Base-by-base conservation (phyloP, 2,113 vertebrate species). In the Peromyscus polionotus region DNA sequence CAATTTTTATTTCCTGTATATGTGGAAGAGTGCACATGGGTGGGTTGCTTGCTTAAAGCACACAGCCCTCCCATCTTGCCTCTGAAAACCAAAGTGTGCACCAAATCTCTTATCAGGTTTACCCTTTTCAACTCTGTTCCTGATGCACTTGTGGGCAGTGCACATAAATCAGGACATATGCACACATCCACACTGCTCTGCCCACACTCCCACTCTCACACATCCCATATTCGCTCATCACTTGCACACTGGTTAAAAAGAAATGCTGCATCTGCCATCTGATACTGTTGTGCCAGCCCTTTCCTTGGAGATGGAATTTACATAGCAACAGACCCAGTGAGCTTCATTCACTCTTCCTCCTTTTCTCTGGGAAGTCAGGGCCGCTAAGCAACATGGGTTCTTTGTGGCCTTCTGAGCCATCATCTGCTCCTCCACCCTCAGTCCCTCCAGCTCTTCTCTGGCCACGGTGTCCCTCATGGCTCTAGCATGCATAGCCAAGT, bases 311-410 rank as follows among this genome's bases (percentile, higher is more conserved):
- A 91, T 22, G 36, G 89, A 54, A 0, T 0, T 70, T 1, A 1
- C 36, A 83, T 89, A 97, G 70, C 48, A 13, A 0, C 45, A 79
- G 79, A 48, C 61, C 26, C 2, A 0, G 90, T 5, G 6, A n/a
- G 67, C 83, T 96, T 86, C 51, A 68, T 68, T 8, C 72, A 90
- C 33, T 84, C 39, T 95, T n/a, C 98, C 96, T 95, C 94, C 80
- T 84, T 5, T 68, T 31, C 59, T 16, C 3, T 0, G 39, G 26
- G 95, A 42, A 68, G 42, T 4, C 10, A 12, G 1, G 1, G 4
- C 61, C 83, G 31, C 45, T 77, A 48, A 77, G 42, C 13, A 48
- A 26, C 24, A 75, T 16, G 57, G 83, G 14, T 42, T 83, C 61
- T 36, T 0, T 0, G 14, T 88, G 65, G 1, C 0, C 19, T 65